phyloP scores from a whole-genome alignment of 2,888 invertebrate species.

The Eupithecia tripunctaria region DNA sequence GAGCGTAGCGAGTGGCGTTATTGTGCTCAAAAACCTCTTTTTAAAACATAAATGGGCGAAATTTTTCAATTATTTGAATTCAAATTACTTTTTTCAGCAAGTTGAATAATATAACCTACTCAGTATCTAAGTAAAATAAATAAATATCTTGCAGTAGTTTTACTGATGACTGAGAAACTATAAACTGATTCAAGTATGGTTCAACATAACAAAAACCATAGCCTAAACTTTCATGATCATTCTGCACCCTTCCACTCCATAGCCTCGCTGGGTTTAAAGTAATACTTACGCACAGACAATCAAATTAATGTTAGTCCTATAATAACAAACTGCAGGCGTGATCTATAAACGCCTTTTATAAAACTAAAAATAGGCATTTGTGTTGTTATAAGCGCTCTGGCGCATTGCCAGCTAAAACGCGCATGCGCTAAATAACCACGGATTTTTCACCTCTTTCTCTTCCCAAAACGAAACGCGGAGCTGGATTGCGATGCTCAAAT shows the following conservation, averaged over 20 bases:
- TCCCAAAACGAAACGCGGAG: constrained; percentile 64
- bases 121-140: no score
- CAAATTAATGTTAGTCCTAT: constrained; percentile 45
- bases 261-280: neutral
- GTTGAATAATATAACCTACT: no score
- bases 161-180: neutral
- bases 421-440: constrained; percentile 76
- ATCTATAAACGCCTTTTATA: constrained; percentile 78
- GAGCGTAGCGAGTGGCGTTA: no score
- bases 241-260: neutral
- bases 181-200: no score
- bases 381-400: constrained; percentile 79
- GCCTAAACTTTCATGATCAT: neutral
- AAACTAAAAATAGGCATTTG: constrained; percentile 79
- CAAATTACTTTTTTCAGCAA: no score
- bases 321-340: constrained; percentile 62
- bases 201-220: no score
- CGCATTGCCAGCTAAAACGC: constrained; percentile 67
- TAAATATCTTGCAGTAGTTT: no score
- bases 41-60: no score
- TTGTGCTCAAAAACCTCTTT: no score
- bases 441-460: constrained; percentile 75
- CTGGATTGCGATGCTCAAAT: constrained; percentile 69
- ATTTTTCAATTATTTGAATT: no score
- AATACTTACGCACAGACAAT: neutral